phyloP scores from a whole-genome alignment of 2,888 invertebrate genomes.

The Agelastica alni region DNA sequence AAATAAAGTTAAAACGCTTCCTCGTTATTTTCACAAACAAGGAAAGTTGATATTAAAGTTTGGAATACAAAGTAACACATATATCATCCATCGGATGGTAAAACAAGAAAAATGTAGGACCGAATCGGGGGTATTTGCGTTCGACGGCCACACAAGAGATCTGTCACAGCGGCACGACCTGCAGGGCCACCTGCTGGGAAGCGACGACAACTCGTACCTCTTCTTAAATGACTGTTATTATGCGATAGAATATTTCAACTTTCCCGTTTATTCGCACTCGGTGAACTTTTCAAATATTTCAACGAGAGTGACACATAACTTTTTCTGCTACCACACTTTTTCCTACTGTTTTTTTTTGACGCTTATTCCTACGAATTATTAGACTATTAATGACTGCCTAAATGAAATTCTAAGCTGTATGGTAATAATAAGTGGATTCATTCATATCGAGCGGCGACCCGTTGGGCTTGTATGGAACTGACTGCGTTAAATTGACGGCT shows the following conservation, averaged over 20 bases:
- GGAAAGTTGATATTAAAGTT: constrained; percentile 31
- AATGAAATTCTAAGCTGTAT: no score
- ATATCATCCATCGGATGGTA: constrained; percentile 22
- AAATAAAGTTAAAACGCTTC: constrained; percentile 27
- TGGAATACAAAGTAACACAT: constrained; percentile 33
- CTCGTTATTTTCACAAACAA: constrained; percentile 26
- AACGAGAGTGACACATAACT: no score
- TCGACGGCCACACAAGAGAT: constrained; percentile 47
- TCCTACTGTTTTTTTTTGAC: no score
- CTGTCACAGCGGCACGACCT: constrained; percentile 48
- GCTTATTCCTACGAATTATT: no score
- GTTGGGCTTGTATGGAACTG: no score
- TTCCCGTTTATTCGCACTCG: no score
- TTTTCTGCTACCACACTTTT: no score
- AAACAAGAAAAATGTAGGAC: constrained; percentile 23
- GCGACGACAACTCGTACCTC: constrained; percentile 47
- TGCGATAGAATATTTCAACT: no score
- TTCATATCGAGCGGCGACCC: no score
- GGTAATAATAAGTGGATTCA: no score
- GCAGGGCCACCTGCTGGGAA: constrained; percentile 50
- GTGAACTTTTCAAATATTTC: no score
- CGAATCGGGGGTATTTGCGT: constrained; percentile 42
- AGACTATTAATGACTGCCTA: no score
- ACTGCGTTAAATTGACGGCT: constrained; percentile 34
- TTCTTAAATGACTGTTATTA: constrained; percentile 37